phyloP scores from a whole-genome alignment of 2,888 invertebrate genomes.

The Agapostemon virescens region DNA sequence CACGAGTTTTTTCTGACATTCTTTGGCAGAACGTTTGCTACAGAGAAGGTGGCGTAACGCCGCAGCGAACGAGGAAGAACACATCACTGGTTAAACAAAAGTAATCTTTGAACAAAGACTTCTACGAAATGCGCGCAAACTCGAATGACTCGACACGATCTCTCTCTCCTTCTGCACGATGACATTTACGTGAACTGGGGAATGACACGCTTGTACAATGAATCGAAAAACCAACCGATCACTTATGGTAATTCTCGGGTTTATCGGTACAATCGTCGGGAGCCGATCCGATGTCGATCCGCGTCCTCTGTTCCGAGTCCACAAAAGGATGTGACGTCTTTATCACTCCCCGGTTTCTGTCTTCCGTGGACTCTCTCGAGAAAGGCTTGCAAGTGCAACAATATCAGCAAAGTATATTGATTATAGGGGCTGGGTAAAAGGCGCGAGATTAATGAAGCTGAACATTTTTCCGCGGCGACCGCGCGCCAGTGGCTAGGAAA shows the following conservation, averaged over 20 bases:
- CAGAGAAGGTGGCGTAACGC: constrained; percentile 2
- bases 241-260: background rate
- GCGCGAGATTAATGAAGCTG: constrained; percentile 9
- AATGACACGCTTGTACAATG: background rate
- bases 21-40: background rate
- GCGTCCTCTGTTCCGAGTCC: background rate
- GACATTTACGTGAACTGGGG: background rate
- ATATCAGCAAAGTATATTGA: constrained; percentile 4
- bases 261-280: background rate
- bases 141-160: constrained; percentile 1
- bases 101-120: constrained; percentile 14
- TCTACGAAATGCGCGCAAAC: constrained; percentile 8
- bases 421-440: constrained; percentile 9
- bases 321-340: background rate
- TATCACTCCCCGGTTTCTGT: background rate
- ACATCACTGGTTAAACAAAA: constrained; percentile 8
- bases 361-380: background rate
- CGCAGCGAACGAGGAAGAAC: background rate
- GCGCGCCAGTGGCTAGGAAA: background rate
- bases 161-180: background rate
- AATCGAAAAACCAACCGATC: background rate
- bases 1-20: background rate
- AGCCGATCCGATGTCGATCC: background rate
- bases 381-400: background rate
- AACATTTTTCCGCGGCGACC: background rate